A percentile compares a stretch with the other conserved stretches of the same genome.
phyloP scores from a whole-genome alignment of 2,797 vertebrate genomes.

The Acrossocheilus wenchowensis region DNA sequence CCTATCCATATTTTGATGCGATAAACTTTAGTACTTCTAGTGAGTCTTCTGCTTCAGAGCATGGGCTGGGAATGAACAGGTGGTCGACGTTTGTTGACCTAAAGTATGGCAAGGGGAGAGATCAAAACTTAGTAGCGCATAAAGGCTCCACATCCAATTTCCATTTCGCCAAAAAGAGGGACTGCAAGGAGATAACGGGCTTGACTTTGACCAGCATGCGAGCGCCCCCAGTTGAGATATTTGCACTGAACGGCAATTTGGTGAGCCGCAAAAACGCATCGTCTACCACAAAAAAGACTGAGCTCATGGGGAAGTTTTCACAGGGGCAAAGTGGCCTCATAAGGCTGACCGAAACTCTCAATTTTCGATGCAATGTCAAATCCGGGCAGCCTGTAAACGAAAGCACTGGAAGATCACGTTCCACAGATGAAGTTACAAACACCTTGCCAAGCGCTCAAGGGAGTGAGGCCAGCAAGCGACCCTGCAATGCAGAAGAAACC shows the following conservation, averaged over 20 bases:
- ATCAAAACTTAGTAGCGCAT: slow-evolving; percentile 74
- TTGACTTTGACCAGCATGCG: slow-evolving; percentile 66
- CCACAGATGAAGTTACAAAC: slow-evolving; percentile 82
- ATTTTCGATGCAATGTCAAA: slow-evolving; percentile 83
- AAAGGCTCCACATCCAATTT: slow-evolving; percentile 71
- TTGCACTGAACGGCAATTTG: slow-evolving; percentile 73
- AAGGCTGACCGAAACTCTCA: slow-evolving; percentile 86
- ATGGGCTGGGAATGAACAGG: slow-evolving; percentile 82
- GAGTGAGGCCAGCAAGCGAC: slow-evolving; percentile 68
- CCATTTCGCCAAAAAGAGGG: slow-evolving; percentile 70
- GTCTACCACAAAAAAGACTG: slow-evolving; percentile 70
- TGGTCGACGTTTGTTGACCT: slow-evolving; percentile 93
- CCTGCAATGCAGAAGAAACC: slow-evolving; percentile 67
- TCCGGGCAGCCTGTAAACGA: slow-evolving; percentile 71
- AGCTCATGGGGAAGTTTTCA: slow-evolving; percentile 76
- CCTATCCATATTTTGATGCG: slow-evolving; percentile 88
- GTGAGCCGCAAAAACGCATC: slow-evolving; percentile 58
- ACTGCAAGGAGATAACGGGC: slow-evolving; percentile 62
- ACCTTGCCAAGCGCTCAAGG: slow-evolving; percentile 70
- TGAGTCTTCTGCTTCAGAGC: slow-evolving; percentile 88
- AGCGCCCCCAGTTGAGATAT: slow-evolving; percentile 80
- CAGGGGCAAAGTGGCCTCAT: slow-evolving; percentile 80
- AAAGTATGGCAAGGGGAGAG: slow-evolving; percentile 83
- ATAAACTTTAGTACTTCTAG: slow-evolving; percentile 87
- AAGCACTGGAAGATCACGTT: slow-evolving; percentile 78